Conservation (phyloP, 2,888 invertebrate genomes). For the Campoletis raptor region DNA sequence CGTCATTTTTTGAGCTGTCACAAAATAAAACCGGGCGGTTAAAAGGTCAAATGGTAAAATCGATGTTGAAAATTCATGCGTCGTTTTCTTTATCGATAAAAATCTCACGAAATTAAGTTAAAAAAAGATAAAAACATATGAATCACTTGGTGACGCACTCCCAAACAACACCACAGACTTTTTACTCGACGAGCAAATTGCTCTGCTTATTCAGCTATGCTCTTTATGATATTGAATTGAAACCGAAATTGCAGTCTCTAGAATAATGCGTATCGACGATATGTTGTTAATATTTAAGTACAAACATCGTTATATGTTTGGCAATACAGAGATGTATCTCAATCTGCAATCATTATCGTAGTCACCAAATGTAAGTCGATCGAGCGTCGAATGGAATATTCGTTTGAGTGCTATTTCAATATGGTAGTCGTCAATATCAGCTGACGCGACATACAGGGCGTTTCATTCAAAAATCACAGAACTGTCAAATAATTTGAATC, state of each 20-base stretch:
- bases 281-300: background rate
- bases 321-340: background rate
- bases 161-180: no score
- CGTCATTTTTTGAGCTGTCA: background rate
- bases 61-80: background rate
- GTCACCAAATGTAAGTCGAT: constrained; percentile 22
- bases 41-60: background rate
- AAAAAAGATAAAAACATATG: no score
- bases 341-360: constrained; percentile 33
- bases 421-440: constrained; percentile 4
- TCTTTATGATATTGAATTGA: background rate
- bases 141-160: no score
- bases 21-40: background rate
- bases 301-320: background rate
- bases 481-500: background rate
- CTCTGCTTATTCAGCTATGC: no score
- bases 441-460: background rate
- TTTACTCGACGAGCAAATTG: no score
- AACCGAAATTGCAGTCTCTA: background rate
- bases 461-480: background rate
- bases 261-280: background rate
- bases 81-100: background rate
- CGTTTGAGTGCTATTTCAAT: constrained; percentile 33
- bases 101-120: background rate
- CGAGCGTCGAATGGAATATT: constrained; percentile 49